Percentiles rank a stretch among this genome's conserved stretches.
Evolutionary conservation across 2,797 vertebrate genomes (phyloP).

Genomic region (Oryzias sinensis): DNA sequence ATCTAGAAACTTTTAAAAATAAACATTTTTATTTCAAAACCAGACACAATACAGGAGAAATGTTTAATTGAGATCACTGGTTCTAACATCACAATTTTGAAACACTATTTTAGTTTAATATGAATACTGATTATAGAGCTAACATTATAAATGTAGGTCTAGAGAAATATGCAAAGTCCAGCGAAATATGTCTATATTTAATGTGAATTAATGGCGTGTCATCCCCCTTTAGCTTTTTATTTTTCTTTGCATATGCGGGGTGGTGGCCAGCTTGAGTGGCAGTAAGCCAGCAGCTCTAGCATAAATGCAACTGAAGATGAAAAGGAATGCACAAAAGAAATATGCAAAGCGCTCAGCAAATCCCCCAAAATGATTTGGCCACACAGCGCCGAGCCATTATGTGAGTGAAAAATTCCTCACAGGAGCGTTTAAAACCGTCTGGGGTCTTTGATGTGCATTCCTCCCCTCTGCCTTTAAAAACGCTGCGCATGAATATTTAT

Average conservation of each 20-base stretch:
- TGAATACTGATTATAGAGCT: too few species aligned
- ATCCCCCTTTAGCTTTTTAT: not conserved
- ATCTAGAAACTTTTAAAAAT: too few species aligned
- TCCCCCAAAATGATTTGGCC: conserved; percentile 39
- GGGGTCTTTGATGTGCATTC: conserved; percentile 33
- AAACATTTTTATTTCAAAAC: too few species aligned
- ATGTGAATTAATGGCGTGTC: not conserved
- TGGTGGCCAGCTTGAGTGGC: conserved; percentile 19
- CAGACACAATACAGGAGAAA: too few species aligned
- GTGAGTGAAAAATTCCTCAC: conserved; percentile 11
- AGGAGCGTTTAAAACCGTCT: conserved; percentile 25
- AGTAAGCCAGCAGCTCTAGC: conserved; percentile 26
- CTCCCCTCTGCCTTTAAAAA: conserved; percentile 10
- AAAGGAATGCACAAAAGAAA: conserved; percentile 39
- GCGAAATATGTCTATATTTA: not conserved
- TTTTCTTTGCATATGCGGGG: conserved; percentile 2
- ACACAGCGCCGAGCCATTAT: conserved; percentile 5
- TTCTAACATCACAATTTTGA: too few species aligned
- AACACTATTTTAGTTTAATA: too few species aligned
- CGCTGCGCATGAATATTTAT: conserved; percentile 17
- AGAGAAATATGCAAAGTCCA: not conserved
- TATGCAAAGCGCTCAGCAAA: conserved; percentile 36
- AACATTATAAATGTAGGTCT: not conserved
- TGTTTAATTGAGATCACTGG: too few species aligned
- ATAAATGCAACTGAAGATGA: conserved; percentile 42